Evolutionary conservation across 2,797 vertebrate species (phyloP), one percentile per base, ranked within the genome.

Genomic region (Sandelia bainsii): DNA sequence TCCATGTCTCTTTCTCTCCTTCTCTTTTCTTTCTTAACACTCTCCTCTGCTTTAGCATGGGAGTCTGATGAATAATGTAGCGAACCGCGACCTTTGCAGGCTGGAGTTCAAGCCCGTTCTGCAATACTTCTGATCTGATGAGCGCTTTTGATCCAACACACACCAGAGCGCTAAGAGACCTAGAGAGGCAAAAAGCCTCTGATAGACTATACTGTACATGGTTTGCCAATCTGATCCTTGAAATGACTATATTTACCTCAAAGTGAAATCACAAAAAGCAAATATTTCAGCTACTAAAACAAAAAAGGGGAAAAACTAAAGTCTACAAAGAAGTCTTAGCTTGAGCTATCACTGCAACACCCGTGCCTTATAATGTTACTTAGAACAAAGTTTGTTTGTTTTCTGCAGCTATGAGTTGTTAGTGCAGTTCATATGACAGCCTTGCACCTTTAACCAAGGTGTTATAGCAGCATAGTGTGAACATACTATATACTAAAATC

Each of bases 41-140:
- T 77, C 75, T 59, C 48, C 29, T 34, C 32, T 34, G 80, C 80
- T 79, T 80, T 76, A 84, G 82, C 63, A 73, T 56, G 74, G 64
- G 37, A 84, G 77, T 48, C 66, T 81, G 72, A 93, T 94, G 90
- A 93, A 95, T 94, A 93, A 94, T 92, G 86, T 79, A 94, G 72
- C 42, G 72, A 70, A 67, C 53, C n/a, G 51, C 92, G 91, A 94
- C 92, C 93, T 94, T 92, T 92, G 63, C 90, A 60, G 88, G 88
- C 46, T 79, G n/a, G 67, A 75, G 92, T 91, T 93, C 89, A 83
- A 77, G 58, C 78, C 83, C 66, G 59, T 76, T 81, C 75, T 62
- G 69, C 62, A 68, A 82, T 75, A 83, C 74, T 67, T 87, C 79
- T 88, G 81, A 92, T 93, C 77, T 75, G 78, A 87, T 80, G 62